Percentiles rank a stretch among this genome's conserved stretches.
Conservation (phyloP, 2,888 invertebrate genomes). For the Alloscopus bannaensis region DNA sequence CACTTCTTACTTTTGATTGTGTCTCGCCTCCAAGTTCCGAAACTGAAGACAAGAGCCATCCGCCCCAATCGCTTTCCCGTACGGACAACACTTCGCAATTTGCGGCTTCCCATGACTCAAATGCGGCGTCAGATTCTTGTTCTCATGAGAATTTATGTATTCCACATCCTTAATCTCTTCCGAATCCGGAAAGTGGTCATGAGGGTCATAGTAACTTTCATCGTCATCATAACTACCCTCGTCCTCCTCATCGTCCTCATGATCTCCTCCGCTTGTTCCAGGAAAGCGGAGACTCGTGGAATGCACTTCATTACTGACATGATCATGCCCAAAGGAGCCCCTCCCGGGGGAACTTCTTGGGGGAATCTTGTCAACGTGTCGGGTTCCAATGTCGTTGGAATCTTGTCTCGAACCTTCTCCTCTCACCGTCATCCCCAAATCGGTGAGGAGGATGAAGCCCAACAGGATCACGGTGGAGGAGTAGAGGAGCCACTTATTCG, state of each 20-base stretch:
- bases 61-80: constrained; percentile 66
- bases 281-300: constrained; percentile 51
- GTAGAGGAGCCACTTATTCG: constrained; percentile 60
- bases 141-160: constrained; percentile 49
- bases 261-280: constrained; percentile 38
- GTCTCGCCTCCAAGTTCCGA: constrained; percentile 21
- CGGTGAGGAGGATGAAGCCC: constrained; percentile 51
- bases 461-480: constrained; percentile 58
- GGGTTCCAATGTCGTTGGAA: constrained; percentile 30
- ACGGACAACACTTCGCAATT: constrained; percentile 71
- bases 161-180: constrained; percentile 54
- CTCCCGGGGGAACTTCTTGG: not conserved
- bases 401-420: constrained; percentile 23
- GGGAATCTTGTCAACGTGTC: constrained; percentile 46
- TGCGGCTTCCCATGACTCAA: constrained; percentile 50
- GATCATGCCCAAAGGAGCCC: not conserved
- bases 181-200: constrained; percentile 46
- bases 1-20: constrained; percentile 62
- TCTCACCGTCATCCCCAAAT: constrained; percentile 18
- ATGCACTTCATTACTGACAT: constrained; percentile 64
- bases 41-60: constrained; percentile 62
- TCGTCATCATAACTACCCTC: constrained; percentile 58
- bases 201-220: constrained; percentile 58
- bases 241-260: constrained; percentile 56
- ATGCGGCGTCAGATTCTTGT: not conserved